Percentiles rank a stretch among this genome's conserved stretches.
These are phyloP conservation scores for Xestia rhomboidea DNA, from an alignment of 2,888 invertebrate species.

Conservation along the genomic window DNA sequence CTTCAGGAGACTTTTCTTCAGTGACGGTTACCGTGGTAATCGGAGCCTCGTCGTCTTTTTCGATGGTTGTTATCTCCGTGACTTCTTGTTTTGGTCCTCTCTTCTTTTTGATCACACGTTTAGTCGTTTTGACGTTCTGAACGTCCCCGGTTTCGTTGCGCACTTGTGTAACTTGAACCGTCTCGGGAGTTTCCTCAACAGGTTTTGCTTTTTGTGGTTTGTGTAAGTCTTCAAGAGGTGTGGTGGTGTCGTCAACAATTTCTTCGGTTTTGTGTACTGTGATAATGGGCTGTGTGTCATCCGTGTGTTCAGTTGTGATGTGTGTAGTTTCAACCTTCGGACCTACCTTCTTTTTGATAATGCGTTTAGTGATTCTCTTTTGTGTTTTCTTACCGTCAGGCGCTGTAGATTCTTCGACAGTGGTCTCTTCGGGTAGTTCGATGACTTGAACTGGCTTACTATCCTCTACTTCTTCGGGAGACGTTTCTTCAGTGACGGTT, in stretches of 20 bases:
- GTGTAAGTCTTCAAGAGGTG: conserved; percentile 8
- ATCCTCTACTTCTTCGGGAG: not conserved
- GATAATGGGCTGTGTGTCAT: conserved; percentile 64
- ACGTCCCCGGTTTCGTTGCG: not conserved
- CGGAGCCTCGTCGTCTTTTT: not conserved
- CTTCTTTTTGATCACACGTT: not conserved
- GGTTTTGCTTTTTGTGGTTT: too few species aligned
- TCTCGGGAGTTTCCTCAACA: not conserved
- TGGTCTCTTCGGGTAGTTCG: conserved; percentile 30
- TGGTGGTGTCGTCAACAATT: conserved; percentile 9
- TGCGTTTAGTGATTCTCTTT: conserved; percentile 66
- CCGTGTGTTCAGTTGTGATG: conserved; percentile 45
- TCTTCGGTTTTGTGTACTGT: conserved; percentile 4
- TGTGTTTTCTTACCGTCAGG: conserved; percentile 45
- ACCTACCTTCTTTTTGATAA: conserved; percentile 66
- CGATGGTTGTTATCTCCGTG: not conserved
- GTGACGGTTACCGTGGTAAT: not conserved
- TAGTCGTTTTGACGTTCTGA: not conserved
- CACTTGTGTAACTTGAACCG: not conserved
- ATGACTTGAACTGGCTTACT: not conserved
- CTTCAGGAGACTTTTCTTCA: not conserved
- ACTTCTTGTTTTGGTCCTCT: not conserved
- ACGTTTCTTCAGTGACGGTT: conserved; percentile 29
- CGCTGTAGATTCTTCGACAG: conserved; percentile 11
- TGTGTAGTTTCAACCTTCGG: conserved; percentile 61